These are phyloP conservation scores for Tetrao urogallus DNA, from an alignment of 2,113 vertebrate species.

Conservation along the genomic window DNA sequence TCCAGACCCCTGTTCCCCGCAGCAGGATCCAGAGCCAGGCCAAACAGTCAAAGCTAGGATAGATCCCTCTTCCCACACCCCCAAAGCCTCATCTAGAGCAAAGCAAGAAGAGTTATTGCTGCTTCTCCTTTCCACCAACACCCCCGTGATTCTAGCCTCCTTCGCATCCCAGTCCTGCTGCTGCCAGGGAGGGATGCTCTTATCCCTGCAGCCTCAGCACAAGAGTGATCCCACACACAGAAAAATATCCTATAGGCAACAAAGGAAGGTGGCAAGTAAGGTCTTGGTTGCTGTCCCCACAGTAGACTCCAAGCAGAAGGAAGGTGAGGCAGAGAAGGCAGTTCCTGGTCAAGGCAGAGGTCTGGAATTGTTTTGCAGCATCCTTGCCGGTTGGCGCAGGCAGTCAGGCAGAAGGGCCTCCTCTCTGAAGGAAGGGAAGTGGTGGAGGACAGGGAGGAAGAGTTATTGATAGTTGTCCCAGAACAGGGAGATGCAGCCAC, in stretches of 20 bases:
- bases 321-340: conserved; percentile 55
- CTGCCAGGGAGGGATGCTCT: conserved; percentile 25
- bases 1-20: not conserved
- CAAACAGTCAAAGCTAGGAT: not conserved
- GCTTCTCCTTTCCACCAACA: not conserved
- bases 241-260: conserved; percentile 69
- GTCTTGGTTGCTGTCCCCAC: conserved; percentile 20
- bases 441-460: not conserved
- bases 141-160: not conserved
- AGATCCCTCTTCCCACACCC: not conserved
- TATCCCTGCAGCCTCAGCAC: conserved; percentile 39
- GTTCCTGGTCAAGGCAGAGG: conserved; percentile 50
- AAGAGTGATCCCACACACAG: conserved; percentile 40
- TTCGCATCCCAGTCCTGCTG: not conserved
- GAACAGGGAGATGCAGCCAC: not conserved
- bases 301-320: not conserved
- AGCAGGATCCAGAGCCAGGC: not conserved
- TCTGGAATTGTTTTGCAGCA: conserved; percentile 36
- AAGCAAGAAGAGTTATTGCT: conserved; percentile 44
- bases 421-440: conserved; percentile 58
- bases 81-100: not conserved
- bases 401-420: conserved; percentile 47
- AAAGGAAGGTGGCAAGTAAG: not conserved
- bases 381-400: not conserved
- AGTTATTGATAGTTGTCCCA: not conserved